phyloP scores from a whole-genome alignment of 2,797 vertebrate genomes.

The Nasua narica region DNA sequence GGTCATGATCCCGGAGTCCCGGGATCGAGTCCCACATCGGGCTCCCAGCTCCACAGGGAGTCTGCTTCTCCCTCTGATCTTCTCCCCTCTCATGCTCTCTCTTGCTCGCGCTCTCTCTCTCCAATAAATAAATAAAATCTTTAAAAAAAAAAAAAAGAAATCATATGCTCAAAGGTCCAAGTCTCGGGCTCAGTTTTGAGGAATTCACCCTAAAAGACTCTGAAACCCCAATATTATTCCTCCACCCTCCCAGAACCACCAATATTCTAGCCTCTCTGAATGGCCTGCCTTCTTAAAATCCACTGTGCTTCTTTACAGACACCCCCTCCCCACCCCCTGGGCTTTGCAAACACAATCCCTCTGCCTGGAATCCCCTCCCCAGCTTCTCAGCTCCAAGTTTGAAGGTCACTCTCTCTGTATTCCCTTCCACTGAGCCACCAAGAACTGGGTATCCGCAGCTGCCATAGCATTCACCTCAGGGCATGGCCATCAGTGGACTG shows the following conservation, averaged over 20 bases:
- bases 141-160: too few species aligned
- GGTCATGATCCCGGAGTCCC: too few species aligned
- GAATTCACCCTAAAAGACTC: background rate
- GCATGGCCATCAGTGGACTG: background rate
- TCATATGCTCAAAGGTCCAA: too few species aligned
- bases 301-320: background rate
- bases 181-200: background rate
- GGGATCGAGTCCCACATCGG: too few species aligned
- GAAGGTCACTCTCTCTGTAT: background rate
- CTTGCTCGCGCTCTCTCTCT: too few species aligned
- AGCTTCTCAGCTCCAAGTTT: background rate
- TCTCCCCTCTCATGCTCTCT: too few species aligned
- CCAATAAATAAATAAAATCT: too few species aligned
- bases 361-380: background rate
- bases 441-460: background rate
- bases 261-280: background rate
- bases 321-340: background rate
- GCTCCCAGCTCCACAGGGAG: too few species aligned
- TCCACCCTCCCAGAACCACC: background rate
- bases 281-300: background rate
- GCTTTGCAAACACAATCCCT: background rate
- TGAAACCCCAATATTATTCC: too few species aligned
- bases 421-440: background rate
- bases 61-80: too few species aligned
- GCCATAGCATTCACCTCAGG: too few species aligned